phyloP scores from a whole-genome alignment of 1,140 invertebrate genomes.

The Zaprionus ornatus region DNA sequence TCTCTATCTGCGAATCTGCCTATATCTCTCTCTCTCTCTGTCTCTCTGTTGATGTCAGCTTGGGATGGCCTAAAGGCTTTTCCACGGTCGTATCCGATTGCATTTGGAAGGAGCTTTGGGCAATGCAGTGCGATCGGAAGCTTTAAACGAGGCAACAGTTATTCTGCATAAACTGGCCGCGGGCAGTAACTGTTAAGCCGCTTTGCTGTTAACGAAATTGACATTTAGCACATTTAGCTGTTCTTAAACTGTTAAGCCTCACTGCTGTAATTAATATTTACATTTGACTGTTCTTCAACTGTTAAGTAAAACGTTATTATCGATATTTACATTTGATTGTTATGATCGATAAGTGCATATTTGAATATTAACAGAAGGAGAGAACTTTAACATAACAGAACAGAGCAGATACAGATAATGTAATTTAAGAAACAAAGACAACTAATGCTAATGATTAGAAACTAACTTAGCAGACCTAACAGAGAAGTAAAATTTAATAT shows the following conservation, averaged over 20 bases:
- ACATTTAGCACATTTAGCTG: not conserved
- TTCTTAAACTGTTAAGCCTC: too few relatives aligned
- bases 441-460: too few relatives aligned
- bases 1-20: slow-evolving; percentile 20
- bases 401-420: too few relatives aligned
- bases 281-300: not conserved
- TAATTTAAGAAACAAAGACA: too few relatives aligned
- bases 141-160: not conserved
- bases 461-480: too few relatives aligned
- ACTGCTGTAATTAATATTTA: not conserved
- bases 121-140: not conserved
- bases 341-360: too few relatives aligned
- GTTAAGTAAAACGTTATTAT: not conserved
- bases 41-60: slow-evolving; percentile 16
- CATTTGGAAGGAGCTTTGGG: not conserved
- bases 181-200: not conserved
- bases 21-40: slow-evolving; percentile 6
- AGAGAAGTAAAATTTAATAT: not conserved
- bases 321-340: not conserved
- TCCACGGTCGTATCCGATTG: not conserved
- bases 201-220: not conserved
- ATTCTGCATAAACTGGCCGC: not conserved
- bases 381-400: not conserved
- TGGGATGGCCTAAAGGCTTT: not conserved
- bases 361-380: not conserved